phyloP scores from a whole-genome alignment of 2,888 invertebrate genomes.

The Athalia circularis region DNA sequence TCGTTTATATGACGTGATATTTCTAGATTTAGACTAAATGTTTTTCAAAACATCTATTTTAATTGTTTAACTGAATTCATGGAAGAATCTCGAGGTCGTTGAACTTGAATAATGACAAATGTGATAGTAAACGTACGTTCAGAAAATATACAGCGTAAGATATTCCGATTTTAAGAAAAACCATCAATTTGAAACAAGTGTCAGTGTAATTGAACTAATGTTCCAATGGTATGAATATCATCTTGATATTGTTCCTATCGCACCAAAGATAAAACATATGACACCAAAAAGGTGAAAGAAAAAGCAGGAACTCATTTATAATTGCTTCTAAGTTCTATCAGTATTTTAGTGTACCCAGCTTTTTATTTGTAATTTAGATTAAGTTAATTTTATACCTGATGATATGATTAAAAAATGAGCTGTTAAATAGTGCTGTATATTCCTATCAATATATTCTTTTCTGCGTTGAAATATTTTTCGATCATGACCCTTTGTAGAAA shows the following conservation, averaged over 20 bases:
- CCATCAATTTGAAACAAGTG: constrained; percentile 12
- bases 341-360: constrained; percentile 24
- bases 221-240: constrained; percentile 13
- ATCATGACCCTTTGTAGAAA: constrained; percentile 5
- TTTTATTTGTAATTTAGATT: constrained; percentile 22
- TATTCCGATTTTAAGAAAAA: constrained; percentile 38
- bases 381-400: constrained; percentile 39
- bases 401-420: constrained; percentile 8
- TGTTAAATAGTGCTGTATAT: constrained; percentile 4
- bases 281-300: not conserved
- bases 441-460: constrained; percentile 22
- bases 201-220: constrained; percentile 20
- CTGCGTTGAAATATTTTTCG: constrained; percentile 11
- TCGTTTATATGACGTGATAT: constrained; percentile 20
- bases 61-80: not conserved
- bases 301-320: not conserved
- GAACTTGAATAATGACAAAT: constrained; percentile 16
- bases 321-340: constrained; percentile 35
- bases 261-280: constrained; percentile 33
- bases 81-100: not conserved
- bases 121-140: constrained; percentile 32
- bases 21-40: constrained; percentile 10
- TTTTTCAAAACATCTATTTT: constrained; percentile 13
- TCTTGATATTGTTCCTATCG: constrained; percentile 36
- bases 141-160: constrained; percentile 20